Evolutionary conservation across 2,888 invertebrate genomes (phyloP), one percentile per base, ranked within the genome.

Genomic region (Lamellibrachia satsuma): DNA sequence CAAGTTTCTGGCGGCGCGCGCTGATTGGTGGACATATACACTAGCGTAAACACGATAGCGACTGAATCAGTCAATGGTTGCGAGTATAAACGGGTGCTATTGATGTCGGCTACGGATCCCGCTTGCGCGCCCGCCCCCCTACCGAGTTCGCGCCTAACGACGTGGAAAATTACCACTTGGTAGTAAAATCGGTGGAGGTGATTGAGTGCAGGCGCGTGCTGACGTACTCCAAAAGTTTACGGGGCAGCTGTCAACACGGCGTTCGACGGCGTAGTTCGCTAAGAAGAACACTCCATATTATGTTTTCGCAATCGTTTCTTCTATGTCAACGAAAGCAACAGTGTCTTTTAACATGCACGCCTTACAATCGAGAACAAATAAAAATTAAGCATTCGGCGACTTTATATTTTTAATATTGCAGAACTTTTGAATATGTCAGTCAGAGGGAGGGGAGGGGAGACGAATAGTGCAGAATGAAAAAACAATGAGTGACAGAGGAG

Each of bases 121-220:
- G 75, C 75, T n/a, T n/a, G 75, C 75, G 39, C 75, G 75, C 6
- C 22, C 75, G 75, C 22, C 75, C 75, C 75, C 75, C 75, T 22
- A n/a, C 75, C 75, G 75, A 75, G 60, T 60, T 60, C 75, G 75
- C 75, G 75, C 75, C 75, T 75, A 75, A 75, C 75, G 75, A 22
- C 75, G 75, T 75, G 75, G 75, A 75, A 75, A 75, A 75, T 75
- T 75, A 75, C 75, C 75, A 22, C 75, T 75, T 75, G 75, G 75
- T 75, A 75, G 75, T 75, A 75, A 75, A 75, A 75, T 75, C 75
- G 75, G 75, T 75, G 75, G 75, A 75, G 75, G 75, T 75, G 75
- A 75, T 75, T 75, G 75, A 75, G 75, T 75, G 75, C 75, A 75
- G 75, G 22, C 75, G 75, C 4, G 22, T 75, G 6, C 15, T 22